Conservation (phyloP, 2,113 vertebrate genomes). For the Charina bottae region DNA sequence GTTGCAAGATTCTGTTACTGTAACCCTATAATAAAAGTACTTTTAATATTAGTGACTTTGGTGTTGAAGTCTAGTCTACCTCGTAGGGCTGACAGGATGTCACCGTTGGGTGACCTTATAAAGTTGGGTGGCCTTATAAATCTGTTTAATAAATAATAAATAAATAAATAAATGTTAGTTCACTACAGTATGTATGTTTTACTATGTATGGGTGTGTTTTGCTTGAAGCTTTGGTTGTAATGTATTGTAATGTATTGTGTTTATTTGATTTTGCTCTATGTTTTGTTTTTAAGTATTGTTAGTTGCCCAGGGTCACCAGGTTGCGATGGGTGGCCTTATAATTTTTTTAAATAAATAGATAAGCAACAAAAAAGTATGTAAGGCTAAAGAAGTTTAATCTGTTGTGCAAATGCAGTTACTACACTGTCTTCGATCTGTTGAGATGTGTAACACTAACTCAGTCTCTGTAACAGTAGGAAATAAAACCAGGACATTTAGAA, state of each 20-base stretch:
- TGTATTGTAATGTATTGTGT: neutral
- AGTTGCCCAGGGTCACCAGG: neutral
- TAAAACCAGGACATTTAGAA: neutral
- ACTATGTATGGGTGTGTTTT: neutral
- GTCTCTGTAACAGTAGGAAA: neutral
- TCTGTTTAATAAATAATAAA: no score
- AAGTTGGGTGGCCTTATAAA: no score
- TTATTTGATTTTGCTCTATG: neutral
- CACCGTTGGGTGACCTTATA: no score
- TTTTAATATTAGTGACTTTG: no score
- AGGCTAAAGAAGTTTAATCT: conserved; percentile 1
- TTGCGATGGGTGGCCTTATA: neutral
- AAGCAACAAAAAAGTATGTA: neutral
- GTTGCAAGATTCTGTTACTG: no score
- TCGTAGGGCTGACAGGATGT: no score
- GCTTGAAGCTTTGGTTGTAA: neutral
- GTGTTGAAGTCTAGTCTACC: no score
- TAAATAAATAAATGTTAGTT: no score
- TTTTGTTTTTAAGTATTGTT: neutral
- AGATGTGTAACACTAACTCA: neutral
- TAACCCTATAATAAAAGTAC: no score
- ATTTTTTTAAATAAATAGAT: neutral
- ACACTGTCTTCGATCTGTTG: neutral
- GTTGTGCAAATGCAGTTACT: no score
- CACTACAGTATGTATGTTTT: no score